Base-by-base conservation (phyloP, 2,888 invertebrate species). In the Odontothrips loti region DNA sequence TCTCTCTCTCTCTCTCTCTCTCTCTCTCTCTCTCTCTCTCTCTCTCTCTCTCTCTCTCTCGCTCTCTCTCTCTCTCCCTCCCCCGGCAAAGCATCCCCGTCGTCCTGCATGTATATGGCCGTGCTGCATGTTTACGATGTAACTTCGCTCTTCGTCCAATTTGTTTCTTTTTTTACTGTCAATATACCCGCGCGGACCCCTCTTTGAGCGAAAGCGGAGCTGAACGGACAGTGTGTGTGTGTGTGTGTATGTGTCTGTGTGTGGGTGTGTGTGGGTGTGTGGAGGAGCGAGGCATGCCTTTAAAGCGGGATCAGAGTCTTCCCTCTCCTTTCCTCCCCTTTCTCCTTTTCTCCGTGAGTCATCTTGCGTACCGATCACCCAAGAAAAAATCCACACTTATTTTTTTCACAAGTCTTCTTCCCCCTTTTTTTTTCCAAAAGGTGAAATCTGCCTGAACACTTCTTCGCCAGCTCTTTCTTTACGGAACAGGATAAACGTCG, bases 151-250 rank as follows among this genome's bases (percentile, higher is more conserved):
- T 75, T 12, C 68, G 68, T 75, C 68, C 68, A 75, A 75, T 75
- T 75, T 75, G 34, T 43, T 43, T n/a, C n/a, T n/a, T 27, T 75
- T 75, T 75, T 75, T 75, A 75, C 27, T 75, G 68, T 75, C 68
- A 75, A 75, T 75, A 75, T 27, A n/a, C 68, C 20, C 68, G 12
- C 20, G 68, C 68, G 68, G 23, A 75, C 27, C 68, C 10, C 23
- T 27, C 23, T 75, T 75, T 58, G 20, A 58, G 20, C 58, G 58
- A 58, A 51, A 12, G 51, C 51, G 51, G 51, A 51, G 58, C 58
- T 17, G 15, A 20, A 17, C 20, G 20, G 12, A 11, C 20, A 11
- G 0, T 58, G 11, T 15, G 58, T 58, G 58, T 15, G 58, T 58
- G 15, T 58, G 58, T 58, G 58, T 58, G 58, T 17, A 15, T 58